Conservation (phyloP, 2,797 vertebrate species). For the Danionella dracula region DNA sequence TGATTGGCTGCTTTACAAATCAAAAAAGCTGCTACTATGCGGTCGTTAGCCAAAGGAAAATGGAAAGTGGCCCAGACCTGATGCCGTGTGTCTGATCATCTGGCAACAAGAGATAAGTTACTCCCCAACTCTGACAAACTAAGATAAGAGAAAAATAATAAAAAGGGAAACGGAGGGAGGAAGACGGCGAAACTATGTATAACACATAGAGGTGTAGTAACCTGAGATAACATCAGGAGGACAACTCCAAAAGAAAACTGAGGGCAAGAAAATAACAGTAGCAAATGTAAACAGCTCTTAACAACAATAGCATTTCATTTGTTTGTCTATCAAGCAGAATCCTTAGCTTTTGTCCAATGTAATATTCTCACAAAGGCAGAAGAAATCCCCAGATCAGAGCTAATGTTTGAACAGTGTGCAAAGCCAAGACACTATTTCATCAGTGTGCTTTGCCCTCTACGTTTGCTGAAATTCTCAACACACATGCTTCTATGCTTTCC, state of each 20-base stretch:
- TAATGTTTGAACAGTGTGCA: conserved; percentile 20
- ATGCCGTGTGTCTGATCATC: too few relatives aligned
- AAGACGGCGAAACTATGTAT: conserved; percentile 16
- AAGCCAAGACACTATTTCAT: conserved; percentile 33
- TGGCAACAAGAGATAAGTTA: background rate
- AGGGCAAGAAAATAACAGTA: conserved; percentile 51
- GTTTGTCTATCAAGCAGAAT: conserved; percentile 38
- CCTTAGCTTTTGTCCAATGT: conserved; percentile 29
- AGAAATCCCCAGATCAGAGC: conserved; percentile 19
- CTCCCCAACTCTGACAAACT: conserved; percentile 1
- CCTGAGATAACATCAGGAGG: conserved; percentile 66
- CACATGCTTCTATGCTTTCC: conserved; percentile 12
- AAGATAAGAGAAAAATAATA: background rate
- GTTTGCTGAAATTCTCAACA: conserved; percentile 25
- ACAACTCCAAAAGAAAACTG: conserved; percentile 71
- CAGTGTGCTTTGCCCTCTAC: conserved; percentile 7
- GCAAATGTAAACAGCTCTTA: conserved; percentile 39
- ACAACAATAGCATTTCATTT: conserved; percentile 41
- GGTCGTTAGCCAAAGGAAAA: too few relatives aligned
- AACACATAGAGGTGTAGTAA: conserved; percentile 43
- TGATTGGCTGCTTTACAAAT: too few relatives aligned
- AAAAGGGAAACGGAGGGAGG: background rate
- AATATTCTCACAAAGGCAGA: conserved; percentile 41
- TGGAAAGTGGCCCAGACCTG: too few relatives aligned
- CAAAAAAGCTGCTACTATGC: too few relatives aligned